phyloP scores from a whole-genome alignment of 2,797 vertebrate genomes.

The Sus cebifrons region DNA sequence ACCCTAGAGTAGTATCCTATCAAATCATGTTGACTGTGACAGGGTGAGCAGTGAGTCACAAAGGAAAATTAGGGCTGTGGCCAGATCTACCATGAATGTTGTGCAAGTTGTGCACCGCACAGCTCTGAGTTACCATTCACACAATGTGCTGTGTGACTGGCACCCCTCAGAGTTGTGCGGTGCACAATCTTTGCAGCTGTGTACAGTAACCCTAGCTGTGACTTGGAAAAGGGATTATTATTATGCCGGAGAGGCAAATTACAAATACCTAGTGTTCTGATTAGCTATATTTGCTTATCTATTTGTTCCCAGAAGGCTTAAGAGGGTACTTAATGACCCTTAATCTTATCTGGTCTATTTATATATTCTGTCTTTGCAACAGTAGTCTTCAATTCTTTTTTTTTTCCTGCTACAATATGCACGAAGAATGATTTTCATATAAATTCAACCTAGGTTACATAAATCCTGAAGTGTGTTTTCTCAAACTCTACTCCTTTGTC shows the following conservation, averaged over 20 bases:
- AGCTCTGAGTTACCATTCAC: neutral
- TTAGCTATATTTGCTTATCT: neutral
- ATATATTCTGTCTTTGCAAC: neutral
- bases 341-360: neutral
- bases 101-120: neutral
- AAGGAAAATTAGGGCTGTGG: neutral
- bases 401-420: neutral
- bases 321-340: neutral
- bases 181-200: neutral
- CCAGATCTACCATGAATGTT: neutral
- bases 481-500: neutral
- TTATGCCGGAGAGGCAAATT: neutral
- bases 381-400: constrained; percentile 13
- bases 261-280: neutral
- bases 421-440: neutral
- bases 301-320: constrained; percentile 3
- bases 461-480: neutral
- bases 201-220: neutral
- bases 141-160: neutral
- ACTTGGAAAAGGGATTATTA: constrained; percentile 6
- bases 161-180: neutral
- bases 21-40: neutral
- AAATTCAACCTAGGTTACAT: neutral
- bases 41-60: neutral
- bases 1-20: neutral